These are phyloP conservation scores for Hirtodrosophila duncani DNA, from an alignment of 2,888 invertebrate genomes.

Conservation along the genomic window DNA sequence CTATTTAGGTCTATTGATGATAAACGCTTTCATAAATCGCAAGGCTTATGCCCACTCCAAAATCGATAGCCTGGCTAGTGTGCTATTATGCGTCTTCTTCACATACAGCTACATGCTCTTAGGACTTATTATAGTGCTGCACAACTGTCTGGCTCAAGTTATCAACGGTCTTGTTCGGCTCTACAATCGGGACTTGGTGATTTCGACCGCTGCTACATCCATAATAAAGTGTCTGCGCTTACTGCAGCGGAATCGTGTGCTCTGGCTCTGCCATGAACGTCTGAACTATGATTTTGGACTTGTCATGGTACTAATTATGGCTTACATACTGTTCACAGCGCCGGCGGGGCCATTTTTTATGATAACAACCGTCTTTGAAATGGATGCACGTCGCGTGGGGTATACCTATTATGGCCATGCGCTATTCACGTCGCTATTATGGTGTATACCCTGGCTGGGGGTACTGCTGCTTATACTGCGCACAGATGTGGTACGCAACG, in stretches of 20 bases:
- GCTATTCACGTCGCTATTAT: slow-evolving; percentile 20
- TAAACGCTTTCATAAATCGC: slow-evolving; percentile 1
- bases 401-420: not conserved
- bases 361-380: slow-evolving; percentile 39
- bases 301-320: slow-evolving; percentile 41
- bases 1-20: slow-evolving; percentile 18
- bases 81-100: slow-evolving; percentile 15
- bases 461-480: slow-evolving; percentile 32
- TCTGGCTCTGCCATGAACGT: slow-evolving; percentile 47
- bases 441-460: slow-evolving; percentile 39
- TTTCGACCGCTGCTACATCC: not conserved
- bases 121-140: slow-evolving; percentile 46
- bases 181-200: slow-evolving; percentile 39
- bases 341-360: slow-evolving; percentile 56
- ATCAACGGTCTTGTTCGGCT: slow-evolving; percentile 35
- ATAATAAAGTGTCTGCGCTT: slow-evolving; percentile 10
- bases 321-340: slow-evolving; percentile 36
- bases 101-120: slow-evolving; percentile 38
- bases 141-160: slow-evolving; percentile 44
- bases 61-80: not conserved
- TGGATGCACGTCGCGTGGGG: slow-evolving; percentile 9
- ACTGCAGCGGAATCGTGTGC: slow-evolving; percentile 39
- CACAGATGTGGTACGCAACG: slow-evolving; percentile 33
- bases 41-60: not conserved
- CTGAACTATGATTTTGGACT: slow-evolving; percentile 53